Conservation (phyloP, 2,797 vertebrate species). For the Lates japonicus region DNA sequence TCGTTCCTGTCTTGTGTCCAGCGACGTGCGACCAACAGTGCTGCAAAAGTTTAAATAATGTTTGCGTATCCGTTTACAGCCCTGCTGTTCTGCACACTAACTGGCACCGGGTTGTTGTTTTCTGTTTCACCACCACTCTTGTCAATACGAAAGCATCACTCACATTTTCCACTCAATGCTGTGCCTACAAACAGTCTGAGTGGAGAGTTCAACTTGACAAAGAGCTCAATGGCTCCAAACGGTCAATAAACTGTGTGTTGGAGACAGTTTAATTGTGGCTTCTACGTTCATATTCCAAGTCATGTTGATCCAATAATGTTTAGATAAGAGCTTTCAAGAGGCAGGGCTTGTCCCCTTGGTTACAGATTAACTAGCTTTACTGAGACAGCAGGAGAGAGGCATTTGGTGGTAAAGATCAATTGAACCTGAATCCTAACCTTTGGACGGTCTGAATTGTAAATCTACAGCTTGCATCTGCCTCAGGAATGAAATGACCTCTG, state of each 20-base stretch:
- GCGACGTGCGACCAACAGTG: too few species aligned
- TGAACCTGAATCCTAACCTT: not conserved
- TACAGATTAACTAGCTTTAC: conserved; percentile 59
- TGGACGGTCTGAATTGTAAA: conserved; percentile 6
- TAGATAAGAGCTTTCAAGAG: conserved; percentile 55
- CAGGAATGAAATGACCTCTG: conserved; percentile 6
- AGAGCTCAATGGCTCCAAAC: conserved; percentile 1
- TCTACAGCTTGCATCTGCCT: not conserved
- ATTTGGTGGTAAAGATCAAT: conserved; percentile 23
- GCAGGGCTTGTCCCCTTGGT: conserved; percentile 20
- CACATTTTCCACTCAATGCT: not conserved
- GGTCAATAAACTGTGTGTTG: conserved; percentile 16
- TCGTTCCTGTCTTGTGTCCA: too few species aligned
- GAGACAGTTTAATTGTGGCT: conserved; percentile 15
- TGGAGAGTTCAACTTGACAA: conserved; percentile 24
- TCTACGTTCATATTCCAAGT: conserved; percentile 30
- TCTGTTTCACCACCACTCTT: not conserved
- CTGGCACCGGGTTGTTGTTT: too few species aligned
- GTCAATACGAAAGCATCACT: conserved; percentile 7
- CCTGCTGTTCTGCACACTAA: too few species aligned
- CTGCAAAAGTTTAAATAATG: too few species aligned
- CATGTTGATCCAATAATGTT: conserved; percentile 56
- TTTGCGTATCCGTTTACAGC: too few species aligned
- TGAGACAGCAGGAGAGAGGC: conserved; percentile 22
- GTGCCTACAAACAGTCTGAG: not conserved